Conservation (phyloP, 2,797 vertebrate species). For the Thunnus albacares region DNA sequence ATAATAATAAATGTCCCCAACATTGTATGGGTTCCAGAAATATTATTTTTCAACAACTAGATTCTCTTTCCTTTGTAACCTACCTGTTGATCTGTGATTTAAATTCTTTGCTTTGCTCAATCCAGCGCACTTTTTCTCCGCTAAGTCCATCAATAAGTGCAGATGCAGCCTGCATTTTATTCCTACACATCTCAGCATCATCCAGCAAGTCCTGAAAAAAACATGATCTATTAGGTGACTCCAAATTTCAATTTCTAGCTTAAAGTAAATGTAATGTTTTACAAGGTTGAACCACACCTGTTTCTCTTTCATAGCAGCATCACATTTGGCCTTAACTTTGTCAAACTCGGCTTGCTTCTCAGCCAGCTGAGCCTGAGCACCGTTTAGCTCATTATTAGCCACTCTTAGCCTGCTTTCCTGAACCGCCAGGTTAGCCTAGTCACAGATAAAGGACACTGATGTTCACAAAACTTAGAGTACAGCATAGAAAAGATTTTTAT, state of each 20-base stretch:
- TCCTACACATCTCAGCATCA: slow-evolving; percentile 90
- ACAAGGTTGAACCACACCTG: slow-evolving; percentile 81
- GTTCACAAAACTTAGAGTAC: slow-evolving; percentile 10
- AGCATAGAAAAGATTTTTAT: neutral
- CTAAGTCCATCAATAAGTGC: slow-evolving; percentile 91
- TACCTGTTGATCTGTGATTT: slow-evolving; percentile 88
- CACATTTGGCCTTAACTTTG: slow-evolving; percentile 89
- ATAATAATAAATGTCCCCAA: neutral
- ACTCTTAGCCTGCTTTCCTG: slow-evolving; percentile 67
- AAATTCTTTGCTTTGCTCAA: slow-evolving; percentile 92
- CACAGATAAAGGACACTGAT: slow-evolving; percentile 12
- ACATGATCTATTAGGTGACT: neutral
- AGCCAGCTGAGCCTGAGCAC: slow-evolving; percentile 89
- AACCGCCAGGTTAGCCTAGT: slow-evolving; percentile 64
- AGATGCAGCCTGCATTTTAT: slow-evolving; percentile 93
- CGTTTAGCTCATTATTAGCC: slow-evolving; percentile 89
- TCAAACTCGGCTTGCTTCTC: slow-evolving; percentile 91
- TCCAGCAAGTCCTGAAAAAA: slow-evolving; percentile 88
- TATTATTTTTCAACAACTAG: neutral
- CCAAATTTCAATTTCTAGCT: neutral
- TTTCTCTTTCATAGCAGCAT: slow-evolving; percentile 91
- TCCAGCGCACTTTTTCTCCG: slow-evolving; percentile 94
- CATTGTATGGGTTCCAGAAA: neutral
- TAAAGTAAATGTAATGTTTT: neutral
- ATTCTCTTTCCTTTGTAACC: slow-evolving; percentile 16